These are phyloP conservation scores for Lithobates pipiens DNA, from an alignment of 2,797 vertebrate genomes.

Conservation along the genomic window DNA sequence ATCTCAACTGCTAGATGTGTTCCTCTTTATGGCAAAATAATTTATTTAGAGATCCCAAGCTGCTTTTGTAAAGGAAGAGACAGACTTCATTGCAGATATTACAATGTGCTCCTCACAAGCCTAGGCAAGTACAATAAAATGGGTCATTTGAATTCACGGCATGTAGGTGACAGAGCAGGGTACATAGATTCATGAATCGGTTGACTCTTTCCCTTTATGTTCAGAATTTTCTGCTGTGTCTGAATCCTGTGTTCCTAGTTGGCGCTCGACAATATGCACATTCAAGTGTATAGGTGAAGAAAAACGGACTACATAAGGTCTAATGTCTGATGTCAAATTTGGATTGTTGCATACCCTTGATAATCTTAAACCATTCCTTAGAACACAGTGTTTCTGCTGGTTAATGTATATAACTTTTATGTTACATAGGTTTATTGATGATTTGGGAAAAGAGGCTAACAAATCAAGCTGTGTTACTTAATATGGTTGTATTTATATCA, in stretches of 20 bases:
- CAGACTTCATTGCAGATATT: constrained; percentile 33
- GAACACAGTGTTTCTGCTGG: background rate
- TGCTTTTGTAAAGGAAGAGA: constrained; percentile 7
- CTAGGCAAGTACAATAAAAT: constrained; percentile 44
- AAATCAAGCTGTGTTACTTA: too few species aligned
- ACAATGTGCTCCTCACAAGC: constrained; percentile 35
- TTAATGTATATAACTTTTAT: background rate
- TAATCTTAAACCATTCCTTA: background rate
- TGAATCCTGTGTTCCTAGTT: constrained; percentile 25
- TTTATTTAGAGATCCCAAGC: constrained; percentile 13
- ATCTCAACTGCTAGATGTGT: background rate
- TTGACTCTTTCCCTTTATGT: constrained; percentile 52
- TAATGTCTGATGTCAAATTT: constrained; percentile 27
- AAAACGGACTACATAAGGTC: constrained; percentile 21
- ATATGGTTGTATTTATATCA: too few species aligned
- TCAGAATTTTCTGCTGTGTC: constrained; percentile 37
- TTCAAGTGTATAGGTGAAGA: constrained; percentile 30
- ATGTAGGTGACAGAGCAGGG: constrained; percentile 53
- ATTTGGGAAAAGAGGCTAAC: too few species aligned
- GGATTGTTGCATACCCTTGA: constrained; percentile 26
- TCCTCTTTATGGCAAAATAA: constrained; percentile 4
- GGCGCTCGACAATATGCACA: constrained; percentile 47
- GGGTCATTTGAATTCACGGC: constrained; percentile 54
- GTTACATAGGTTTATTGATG: background rate
- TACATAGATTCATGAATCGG: constrained; percentile 50